A percentile compares a stretch with the other conserved stretches of the same genome.
Conservation (phyloP, 2,113 vertebrate genomes). For the Siphamia tubifer region DNA sequence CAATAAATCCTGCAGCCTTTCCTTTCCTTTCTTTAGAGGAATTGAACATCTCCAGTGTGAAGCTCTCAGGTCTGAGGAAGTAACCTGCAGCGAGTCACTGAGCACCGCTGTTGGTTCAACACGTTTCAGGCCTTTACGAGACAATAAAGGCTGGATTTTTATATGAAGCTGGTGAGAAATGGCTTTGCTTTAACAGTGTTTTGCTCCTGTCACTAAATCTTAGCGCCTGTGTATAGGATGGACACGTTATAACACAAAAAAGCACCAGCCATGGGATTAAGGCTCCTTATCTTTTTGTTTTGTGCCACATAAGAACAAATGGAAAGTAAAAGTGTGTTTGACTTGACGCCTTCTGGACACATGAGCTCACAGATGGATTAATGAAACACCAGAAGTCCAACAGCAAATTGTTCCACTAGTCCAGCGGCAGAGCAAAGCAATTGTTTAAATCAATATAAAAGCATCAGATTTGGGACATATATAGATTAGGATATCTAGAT, state of each 20-base stretch:
- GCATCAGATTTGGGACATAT: too few relatives aligned
- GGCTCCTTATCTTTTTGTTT: conserved; percentile 53
- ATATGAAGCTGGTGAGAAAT: conserved; percentile 77
- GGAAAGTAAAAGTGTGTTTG: conserved; percentile 59
- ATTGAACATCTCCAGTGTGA: conserved; percentile 55
- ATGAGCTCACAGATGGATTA: conserved; percentile 46
- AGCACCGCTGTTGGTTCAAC: conserved; percentile 72
- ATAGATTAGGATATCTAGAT: too few relatives aligned
- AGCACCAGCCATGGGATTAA: conserved; percentile 71
- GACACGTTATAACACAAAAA: conserved; percentile 66
- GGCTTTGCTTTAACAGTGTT: conserved; percentile 80
- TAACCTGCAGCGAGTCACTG: conserved; percentile 70
- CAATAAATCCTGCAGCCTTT: conserved; percentile 63
- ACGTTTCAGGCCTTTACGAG: conserved; percentile 78
- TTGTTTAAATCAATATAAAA: too few relatives aligned
- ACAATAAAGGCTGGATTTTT: conserved; percentile 81
- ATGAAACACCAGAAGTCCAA: conserved; percentile 32
- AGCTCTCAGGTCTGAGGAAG: conserved; percentile 43
- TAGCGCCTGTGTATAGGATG: conserved; percentile 61
- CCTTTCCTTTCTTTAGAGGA: conserved; percentile 42
- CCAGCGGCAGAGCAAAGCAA: too few relatives aligned
- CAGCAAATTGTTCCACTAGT: not conserved
- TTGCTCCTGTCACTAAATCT: conserved; percentile 80
- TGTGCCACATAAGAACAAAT: conserved; percentile 58
- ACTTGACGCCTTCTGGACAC: conserved; percentile 32